Base-by-base conservation (phyloP, 2,888 invertebrate species). In the Oithona nana region DNA sequence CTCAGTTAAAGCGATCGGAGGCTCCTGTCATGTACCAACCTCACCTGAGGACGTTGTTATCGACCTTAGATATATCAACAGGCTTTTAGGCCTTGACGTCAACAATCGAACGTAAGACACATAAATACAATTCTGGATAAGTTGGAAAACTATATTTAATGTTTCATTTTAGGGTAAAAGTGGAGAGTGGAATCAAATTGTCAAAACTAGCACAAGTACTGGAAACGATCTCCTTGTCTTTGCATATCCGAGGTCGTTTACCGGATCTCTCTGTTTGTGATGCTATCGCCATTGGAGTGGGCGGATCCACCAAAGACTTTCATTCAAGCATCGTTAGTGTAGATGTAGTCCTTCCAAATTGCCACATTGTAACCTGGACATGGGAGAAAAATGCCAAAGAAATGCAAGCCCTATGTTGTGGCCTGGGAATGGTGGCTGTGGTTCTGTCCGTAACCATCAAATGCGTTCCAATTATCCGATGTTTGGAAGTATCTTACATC, bases 361-460 rank as follows among this genome's bases (percentile, higher is more conserved):
- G 57, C 1, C 24, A 28, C n/a, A 29, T 60, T 2, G 28, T n/a
- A 6, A n/a, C 60, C 20, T 60, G 60, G 60, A 51, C n/a, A 22
- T 60, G 60, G 60, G 28, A 39, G 49, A 39, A 22, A 22, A 49
- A 60, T 29, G 8, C 60, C 11, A 48, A 20, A 2, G 28, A 51
- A 49, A 60, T 60, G 60, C 16, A 39, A 28, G 49, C 60, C 11
- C 24, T 60, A 2, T 60, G 39, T 28, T 51, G 50, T 51, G 60
- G 60, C 16, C 60, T 60, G 16, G 60, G 60, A 11, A 49, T 60
- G 60, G 24, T 48, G 3, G 60, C 50, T 24, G 51, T 60, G 8
- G 51, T 60, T 22, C 31, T 51, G 24, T 49, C 60, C 16, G 60
- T 48, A 11, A 60, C 60, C 3, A 26, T 60, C 1, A 50, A 28